Base-by-base conservation (phyloP, 30 jellyfish, hydroid and myxozoan genomes). In the Chrysaora quinquecirrha region DNA sequence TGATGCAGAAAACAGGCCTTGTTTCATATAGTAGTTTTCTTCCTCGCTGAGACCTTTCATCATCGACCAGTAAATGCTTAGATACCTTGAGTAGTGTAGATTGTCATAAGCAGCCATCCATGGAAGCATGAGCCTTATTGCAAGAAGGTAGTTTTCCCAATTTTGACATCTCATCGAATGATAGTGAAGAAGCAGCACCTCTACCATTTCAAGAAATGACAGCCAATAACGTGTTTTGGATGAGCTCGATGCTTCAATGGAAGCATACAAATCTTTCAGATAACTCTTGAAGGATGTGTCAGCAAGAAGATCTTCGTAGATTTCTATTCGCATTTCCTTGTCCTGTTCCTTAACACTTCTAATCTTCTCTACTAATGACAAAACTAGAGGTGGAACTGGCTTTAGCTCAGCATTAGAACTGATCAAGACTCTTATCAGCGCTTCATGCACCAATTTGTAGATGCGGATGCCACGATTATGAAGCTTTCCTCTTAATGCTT, bases 211-310 rank as follows among this genome's bases (percentile, higher is more conserved):
- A 33, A 65, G 20, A 31, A 20, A 65, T n/a, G 49, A 21, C 47
- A 65, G 1, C 78, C 78, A 65, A 65, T 65, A 3, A 43, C 78
- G 30, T 65, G 50, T 30, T n/a, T 61, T 2, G 73, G 34, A n/a
- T 61, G 73, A 61, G 32, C 4, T 11, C 1, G 73, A 61, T n/a
- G 73, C 28, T 11, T 61, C 73, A n/a, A 61, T 61, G 34, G 18
- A 14, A 25, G 34, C 73, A n/a, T 25, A 30, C 58, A 43, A 43
- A 43, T 43, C 58, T 6, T 43, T 43, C 58, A 43, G 16, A 43
- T 43, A 43, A 43, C 58, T 16, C 16, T 43, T 43, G 58, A 43
- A 43, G 58, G 58, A 43, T 43, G 58, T 9, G 9, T 43, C 58
- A 43, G 58, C 58, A 43, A 43, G 58, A 16, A 43, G 58, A 9